Percentiles rank a stretch among this genome's conserved stretches.
Conservation (phyloP, 2,797 vertebrate genomes). For the Pangasius djambal region DNA sequence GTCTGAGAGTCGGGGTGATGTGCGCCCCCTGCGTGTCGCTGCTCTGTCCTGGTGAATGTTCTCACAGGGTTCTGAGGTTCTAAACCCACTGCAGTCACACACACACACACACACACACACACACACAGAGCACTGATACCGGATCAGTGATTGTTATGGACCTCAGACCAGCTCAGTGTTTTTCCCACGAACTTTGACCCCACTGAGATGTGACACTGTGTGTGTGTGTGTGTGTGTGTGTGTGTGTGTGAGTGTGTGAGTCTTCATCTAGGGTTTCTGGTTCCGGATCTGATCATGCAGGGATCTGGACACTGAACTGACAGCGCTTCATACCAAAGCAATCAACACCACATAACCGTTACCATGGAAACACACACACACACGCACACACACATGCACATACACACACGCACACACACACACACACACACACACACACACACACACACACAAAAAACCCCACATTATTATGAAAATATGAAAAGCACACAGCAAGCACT, state of each 20-base stretch:
- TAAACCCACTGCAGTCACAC: too few relatives aligned
- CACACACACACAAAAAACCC: slow-evolving; percentile 12
- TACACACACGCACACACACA: slow-evolving; percentile 21
- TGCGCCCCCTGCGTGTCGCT: too few relatives aligned
- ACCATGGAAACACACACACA: slow-evolving; percentile 9
- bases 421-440: too few relatives aligned
- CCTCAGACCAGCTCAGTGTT: background rate
- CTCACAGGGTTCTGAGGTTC: too few relatives aligned
- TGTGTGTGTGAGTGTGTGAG: slow-evolving; percentile 21
- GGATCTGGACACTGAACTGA: slow-evolving; percentile 44
- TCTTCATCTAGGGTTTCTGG: background rate
- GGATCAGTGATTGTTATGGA: background rate
- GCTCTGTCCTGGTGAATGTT: too few relatives aligned
- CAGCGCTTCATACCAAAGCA: slow-evolving; percentile 48
- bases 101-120: background rate
- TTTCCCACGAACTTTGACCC: background rate
- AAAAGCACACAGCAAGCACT: slow-evolving; percentile 12
- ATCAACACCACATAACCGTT: background rate
- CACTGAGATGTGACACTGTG: slow-evolving; percentile 18
- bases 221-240: slow-evolving; percentile 38
- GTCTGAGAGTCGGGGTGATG: background rate
- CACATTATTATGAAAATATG: slow-evolving; percentile 6
- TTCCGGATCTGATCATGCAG: slow-evolving; percentile 46
- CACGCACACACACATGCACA: slow-evolving; percentile 28
- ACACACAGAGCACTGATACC: background rate